Base-by-base conservation (phyloP, 2,797 vertebrate genomes). In the Smutsia temminckii region DNA sequence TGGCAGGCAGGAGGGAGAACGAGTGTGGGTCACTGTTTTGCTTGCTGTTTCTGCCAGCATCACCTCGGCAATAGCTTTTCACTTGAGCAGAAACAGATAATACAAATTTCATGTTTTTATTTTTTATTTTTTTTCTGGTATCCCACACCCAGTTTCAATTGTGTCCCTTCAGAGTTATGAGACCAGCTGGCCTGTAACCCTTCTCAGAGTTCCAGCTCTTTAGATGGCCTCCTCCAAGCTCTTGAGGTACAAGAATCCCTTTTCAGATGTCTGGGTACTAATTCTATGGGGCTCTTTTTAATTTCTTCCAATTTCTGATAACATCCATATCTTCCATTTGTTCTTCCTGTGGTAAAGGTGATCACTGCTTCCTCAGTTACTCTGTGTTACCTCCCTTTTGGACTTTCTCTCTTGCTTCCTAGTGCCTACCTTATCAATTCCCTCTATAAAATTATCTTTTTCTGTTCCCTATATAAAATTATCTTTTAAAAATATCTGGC, bases 131-230 rank as follows among this genome's bases (percentile, higher is more conserved):
- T 11, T 75, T 4, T 4, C 29, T 46, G 53, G 37, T n/a, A 42
- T 61, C 14, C 5, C n/a, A 78, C 57, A 72, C 42, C 7, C 5
- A 16, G 11, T 80, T 87, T 37, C 34, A 92, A 18, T 17, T n/a
- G 21, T 1, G 3, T 5, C 5, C 0, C 46, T 40, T 81, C 42
- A 64, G 32, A 69, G 2, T 5, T 51, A 57, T 27, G 69, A 75
- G 53, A 77, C 29, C 20, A 34, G 12, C 18, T n/a, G 9, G 10
- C 7, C 34, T 69, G 14, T 3, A 0, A 0, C 34, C 18, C 6
- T 51, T 4, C 34, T 91, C 29, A 53, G 42, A 57, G 29, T n/a
- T 20, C 29, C 32, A 27, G 8, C 4, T 37, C 34, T 46, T 77
- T 37, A 13, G 5, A n/a, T 2, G 12, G 1, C 25, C 49, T 81